Base-by-base conservation (phyloP, 2,113 vertebrate species). In the Pterophyllum scalare region DNA sequence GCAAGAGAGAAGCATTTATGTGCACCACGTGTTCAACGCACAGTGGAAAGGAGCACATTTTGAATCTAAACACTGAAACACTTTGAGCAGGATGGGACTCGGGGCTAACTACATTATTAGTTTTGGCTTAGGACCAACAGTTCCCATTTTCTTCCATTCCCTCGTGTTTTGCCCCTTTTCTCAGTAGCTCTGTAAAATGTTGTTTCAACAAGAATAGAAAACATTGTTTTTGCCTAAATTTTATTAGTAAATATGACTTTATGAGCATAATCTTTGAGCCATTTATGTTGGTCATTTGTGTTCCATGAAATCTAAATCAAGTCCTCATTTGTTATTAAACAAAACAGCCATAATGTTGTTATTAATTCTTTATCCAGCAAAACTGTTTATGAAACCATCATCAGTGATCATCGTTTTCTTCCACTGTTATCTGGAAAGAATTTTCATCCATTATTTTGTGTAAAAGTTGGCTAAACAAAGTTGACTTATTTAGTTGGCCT, bases 181-280 rank as follows among this genome's bases (percentile, higher is more conserved):
- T 57, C 62, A 11, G 80, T 85, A 86, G 77, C 80, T 79, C 77
- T 59, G 49, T 87, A 78, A 88, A 91, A 83, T 15, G 1, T 14
- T 74, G 54, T 89, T 91, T 91, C 86, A 89, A 87, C 26, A 28
- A 83, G 59, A 77, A 85, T 19, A 57, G 64, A 87, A 75, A 83
- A 88, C 82, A 74, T 83, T 88, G 75, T 88, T 82, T 84, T 84
- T 81, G 46, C 57, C 61, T 56, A 33, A 35, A 77, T 75, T 72
- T 85, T 85, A 79, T 90, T 88, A 75, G 83, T 87, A 90, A 88
- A 84, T 87, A 88, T 81, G 61, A 88, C 67, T 89, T 87, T 72
- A 83, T 78, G 79, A 75, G 87, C 60, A 82, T 84, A 24, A 35
- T 59, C 77, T 82, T 52, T 74, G 17, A 77, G 46, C 60, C 58